phyloP scores from a whole-genome alignment of 2,113 vertebrate species.

The Columba janthina region DNA sequence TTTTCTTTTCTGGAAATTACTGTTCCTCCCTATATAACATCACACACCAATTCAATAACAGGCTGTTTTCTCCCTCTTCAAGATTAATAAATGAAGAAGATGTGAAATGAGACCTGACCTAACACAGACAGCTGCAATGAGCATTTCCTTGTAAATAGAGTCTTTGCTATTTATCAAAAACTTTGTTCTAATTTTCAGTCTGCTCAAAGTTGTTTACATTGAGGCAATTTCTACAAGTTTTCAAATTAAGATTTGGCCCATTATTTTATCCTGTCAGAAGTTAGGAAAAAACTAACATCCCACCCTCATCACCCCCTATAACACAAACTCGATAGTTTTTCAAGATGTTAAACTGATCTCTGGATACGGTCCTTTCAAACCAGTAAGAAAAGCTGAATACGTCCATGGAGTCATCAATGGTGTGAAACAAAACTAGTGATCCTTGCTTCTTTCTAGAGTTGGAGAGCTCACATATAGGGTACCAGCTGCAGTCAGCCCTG shows the following conservation, averaged over 20 bases:
- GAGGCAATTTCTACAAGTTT: background rate
- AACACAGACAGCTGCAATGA: constrained; percentile 30
- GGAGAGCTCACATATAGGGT: background rate
- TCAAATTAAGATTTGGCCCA: background rate
- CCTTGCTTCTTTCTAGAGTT: fast-evolving
- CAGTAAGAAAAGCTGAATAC: background rate
- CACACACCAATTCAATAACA: constrained; percentile 45
- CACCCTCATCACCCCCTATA: background rate
- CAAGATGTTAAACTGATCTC: background rate
- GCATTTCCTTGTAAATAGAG: background rate
- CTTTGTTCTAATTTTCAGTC: background rate
- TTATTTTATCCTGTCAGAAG: background rate
- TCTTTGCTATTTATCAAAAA: constrained; percentile 22
- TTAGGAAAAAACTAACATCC: background rate
- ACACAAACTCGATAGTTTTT: background rate
- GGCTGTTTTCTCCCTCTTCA: constrained; percentile 54
- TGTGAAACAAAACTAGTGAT: background rate
- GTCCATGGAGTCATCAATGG: background rate
- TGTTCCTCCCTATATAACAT: constrained; percentile 7
- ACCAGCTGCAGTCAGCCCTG: background rate
- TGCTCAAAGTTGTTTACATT: background rate
- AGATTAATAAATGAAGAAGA: constrained; percentile 53
- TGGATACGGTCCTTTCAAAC: background rate
- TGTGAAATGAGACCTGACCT: constrained; percentile 51
- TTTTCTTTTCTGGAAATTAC: constrained; percentile 11